These are phyloP conservation scores for Julus scandinavius DNA, from an alignment of 2,888 invertebrate species.

Conservation along the genomic window DNA sequence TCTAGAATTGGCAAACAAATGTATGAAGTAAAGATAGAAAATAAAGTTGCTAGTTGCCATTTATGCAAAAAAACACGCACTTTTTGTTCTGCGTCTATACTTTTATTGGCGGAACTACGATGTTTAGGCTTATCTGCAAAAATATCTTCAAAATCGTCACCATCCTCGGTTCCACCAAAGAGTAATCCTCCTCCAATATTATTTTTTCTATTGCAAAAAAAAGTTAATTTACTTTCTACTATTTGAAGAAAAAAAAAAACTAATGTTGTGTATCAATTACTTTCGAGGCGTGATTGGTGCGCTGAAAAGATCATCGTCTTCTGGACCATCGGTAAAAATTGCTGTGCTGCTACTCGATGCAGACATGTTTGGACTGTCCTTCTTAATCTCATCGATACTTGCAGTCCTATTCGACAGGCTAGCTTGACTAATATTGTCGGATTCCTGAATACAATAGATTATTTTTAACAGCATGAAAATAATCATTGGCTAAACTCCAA, in stretches of 20 bases:
- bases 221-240: neutral
- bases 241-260: neutral
- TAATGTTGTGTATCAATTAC: neutral
- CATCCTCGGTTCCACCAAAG: slow-evolving; percentile 49
- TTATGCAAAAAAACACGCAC: neutral
- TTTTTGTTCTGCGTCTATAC: neutral
- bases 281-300: slow-evolving; percentile 38
- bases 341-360: slow-evolving; percentile 47
- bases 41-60: neutral
- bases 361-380: slow-evolving; percentile 44
- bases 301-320: slow-evolving; percentile 53
- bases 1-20: neutral
- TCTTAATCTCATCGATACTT: slow-evolving; percentile 51
- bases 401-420: slow-evolving; percentile 49
- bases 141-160: slow-evolving; percentile 52
- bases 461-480: neutral
- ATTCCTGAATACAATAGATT: neutral
- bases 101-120: neutral
- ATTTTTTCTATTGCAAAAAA: neutral
- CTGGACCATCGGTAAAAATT: slow-evolving; percentile 53
- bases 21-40: neutral
- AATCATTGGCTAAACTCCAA: neutral
- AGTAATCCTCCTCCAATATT: neutral
- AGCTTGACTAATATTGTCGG: slow-evolving; percentile 44
- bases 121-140: slow-evolving; percentile 47